phyloP scores from a whole-genome alignment of 2,113 vertebrate species.

The Macrotis lagotis region DNA sequence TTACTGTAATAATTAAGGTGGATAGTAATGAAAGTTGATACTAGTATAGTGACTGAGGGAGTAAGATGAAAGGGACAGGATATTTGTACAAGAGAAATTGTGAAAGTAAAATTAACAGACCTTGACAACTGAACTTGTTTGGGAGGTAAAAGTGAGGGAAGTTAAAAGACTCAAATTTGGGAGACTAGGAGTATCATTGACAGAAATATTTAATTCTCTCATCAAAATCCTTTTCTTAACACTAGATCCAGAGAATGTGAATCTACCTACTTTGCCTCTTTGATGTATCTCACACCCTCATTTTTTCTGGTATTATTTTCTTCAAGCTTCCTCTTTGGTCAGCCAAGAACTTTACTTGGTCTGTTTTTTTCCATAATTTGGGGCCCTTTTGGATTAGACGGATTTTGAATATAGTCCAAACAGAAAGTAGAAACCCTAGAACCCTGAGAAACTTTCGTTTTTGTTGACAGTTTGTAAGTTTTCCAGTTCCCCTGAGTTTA shows the following conservation, averaged over 20 bases:
- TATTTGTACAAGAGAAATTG: not conserved
- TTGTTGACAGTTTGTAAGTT: not conserved
- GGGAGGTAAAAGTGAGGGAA: not conserved
- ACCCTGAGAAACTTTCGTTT: not conserved
- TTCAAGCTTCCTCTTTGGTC: not conserved
- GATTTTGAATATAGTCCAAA: rapidly evolving
- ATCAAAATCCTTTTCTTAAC: not conserved
- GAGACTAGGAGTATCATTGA: not conserved
- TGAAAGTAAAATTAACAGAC: not conserved
- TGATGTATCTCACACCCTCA: not conserved
- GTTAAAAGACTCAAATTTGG: not conserved
- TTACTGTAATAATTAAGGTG: not conserved
- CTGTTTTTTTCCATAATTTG: not conserved
- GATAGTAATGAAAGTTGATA: not conserved
- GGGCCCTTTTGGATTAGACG: not conserved
- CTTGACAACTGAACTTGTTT: not conserved
- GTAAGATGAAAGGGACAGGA: not conserved
- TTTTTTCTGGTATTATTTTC: not conserved
- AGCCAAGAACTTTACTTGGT: not conserved
- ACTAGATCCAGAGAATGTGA: not conserved
- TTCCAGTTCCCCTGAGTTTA: not conserved
- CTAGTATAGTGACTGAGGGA: not conserved
- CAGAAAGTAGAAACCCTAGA: not conserved
- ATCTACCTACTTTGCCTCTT: not conserved
- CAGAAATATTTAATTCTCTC: not conserved